Conservation (phyloP, 2,888 invertebrate genomes). For the Embidobia sp. region DNA sequence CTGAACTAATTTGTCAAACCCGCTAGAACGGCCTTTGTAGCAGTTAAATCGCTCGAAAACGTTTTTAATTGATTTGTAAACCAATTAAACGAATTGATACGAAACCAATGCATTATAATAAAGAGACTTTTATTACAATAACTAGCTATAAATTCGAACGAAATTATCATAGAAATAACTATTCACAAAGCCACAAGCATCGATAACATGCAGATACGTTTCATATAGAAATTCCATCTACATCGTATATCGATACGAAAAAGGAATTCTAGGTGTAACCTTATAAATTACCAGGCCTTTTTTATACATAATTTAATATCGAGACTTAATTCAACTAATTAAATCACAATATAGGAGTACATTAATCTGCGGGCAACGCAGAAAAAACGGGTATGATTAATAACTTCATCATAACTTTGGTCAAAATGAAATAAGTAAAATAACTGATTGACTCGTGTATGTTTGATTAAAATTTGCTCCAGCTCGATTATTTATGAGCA, state of each 20-base stretch:
- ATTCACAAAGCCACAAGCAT: not conserved
- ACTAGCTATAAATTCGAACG: slow-evolving; percentile 1
- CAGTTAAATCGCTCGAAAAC: not conserved
- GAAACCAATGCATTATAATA: slow-evolving; percentile 7
- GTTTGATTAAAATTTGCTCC: slow-evolving; percentile 16
- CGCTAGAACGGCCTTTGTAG: not conserved
- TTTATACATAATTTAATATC: slow-evolving; percentile 6
- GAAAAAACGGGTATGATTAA: slow-evolving; percentile 10
- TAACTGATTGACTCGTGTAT: slow-evolving; percentile 6
- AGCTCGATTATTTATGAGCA: no score
- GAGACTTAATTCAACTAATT: slow-evolving; percentile 1
- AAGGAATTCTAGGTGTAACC: slow-evolving; percentile 13
- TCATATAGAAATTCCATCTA: slow-evolving; percentile 11
- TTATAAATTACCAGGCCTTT: slow-evolving; percentile 17
- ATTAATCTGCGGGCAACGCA: not conserved
- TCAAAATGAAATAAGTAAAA: slow-evolving; percentile 5
- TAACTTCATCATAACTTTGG: slow-evolving; percentile 24
- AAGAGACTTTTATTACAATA: slow-evolving; percentile 7
- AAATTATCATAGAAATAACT: slow-evolving; percentile 11
- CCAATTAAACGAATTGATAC: slow-evolving; percentile 9
- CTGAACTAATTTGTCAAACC: slow-evolving; percentile 23
- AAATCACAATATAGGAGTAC: not conserved
- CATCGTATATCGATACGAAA: not conserved
- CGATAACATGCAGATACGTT: slow-evolving; percentile 3
- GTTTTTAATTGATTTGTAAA: not conserved